phyloP scores from a whole-genome alignment of 1,140 invertebrate genomes.

The Ectropis grisescens region DNA sequence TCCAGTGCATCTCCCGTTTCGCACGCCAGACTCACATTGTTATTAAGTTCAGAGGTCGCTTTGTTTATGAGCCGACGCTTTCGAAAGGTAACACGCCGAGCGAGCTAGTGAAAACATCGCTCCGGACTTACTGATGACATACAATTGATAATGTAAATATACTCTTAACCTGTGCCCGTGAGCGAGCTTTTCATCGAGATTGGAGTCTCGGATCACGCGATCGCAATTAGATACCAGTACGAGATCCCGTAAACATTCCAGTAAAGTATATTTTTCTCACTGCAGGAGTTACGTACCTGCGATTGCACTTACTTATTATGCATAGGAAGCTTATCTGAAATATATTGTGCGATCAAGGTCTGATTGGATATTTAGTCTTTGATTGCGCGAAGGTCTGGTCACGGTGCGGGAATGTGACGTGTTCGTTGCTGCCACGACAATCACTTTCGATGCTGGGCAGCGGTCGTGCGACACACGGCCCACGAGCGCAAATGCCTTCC shows the following conservation, averaged over 20 bases:
- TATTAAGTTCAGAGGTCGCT: constrained; percentile 64
- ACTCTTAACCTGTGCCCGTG: constrained; percentile 35
- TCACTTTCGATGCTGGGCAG: constrained; percentile 56
- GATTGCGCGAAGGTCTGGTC: constrained; percentile 41
- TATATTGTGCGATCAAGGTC: too few relatives aligned
- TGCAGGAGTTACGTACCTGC: too few relatives aligned
- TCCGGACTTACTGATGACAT: constrained; percentile 51
- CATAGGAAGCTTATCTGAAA: too few relatives aligned
- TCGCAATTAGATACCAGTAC: constrained; percentile 3
- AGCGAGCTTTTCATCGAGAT: constrained; percentile 18
- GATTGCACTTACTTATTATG: too few relatives aligned
- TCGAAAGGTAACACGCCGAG: constrained; percentile 60
- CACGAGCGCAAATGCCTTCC: constrained; percentile 37
- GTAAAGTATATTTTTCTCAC: too few relatives aligned
- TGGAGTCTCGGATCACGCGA: constrained; percentile 12
- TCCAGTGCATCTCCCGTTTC: constrained; percentile 52
- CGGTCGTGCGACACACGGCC: constrained; percentile 47
- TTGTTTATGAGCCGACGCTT: constrained; percentile 62
- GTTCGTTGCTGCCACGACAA: constrained; percentile 36
- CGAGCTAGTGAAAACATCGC: constrained; percentile 51
- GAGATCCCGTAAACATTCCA: too few relatives aligned
- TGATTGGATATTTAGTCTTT: too few relatives aligned
- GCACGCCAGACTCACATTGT: constrained; percentile 60
- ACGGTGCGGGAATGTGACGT: constrained; percentile 31
- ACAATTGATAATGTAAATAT: constrained; percentile 62